Percentiles rank a stretch among this genome's conserved stretches.
Evolutionary conservation across 2,888 invertebrate species (phyloP).

Genomic region (Cybosia mesomella): DNA sequence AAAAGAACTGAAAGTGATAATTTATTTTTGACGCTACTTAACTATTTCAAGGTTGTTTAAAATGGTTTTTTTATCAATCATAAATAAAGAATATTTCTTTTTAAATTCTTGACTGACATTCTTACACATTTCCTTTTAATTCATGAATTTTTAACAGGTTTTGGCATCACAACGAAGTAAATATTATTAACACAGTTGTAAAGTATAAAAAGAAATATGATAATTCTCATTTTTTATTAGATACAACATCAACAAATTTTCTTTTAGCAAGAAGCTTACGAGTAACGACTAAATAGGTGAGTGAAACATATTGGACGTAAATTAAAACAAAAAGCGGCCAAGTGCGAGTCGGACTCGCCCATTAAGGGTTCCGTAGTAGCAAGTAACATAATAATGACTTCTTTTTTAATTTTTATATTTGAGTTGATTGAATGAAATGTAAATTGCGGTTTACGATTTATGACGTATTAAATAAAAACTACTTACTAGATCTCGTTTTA

Average conservation of each 20-base stretch:
- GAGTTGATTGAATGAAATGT: no score
- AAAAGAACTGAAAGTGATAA: no score
- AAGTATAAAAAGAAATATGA: slow-evolving; percentile 20
- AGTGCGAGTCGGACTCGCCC: no score
- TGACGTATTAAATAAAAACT: no score
- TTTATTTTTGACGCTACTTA: background rate
- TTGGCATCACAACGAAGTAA: slow-evolving; percentile 39
- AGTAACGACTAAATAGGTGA: slow-evolving; percentile 20
- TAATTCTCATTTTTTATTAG: slow-evolving; percentile 19
- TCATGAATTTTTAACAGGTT: slow-evolving; percentile 29
- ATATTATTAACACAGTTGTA: slow-evolving; percentile 40
- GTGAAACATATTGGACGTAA: slow-evolving; percentile 23
- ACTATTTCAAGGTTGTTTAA: background rate
- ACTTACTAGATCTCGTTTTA: no score
- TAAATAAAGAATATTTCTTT: background rate
- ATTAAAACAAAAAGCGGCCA: background rate
- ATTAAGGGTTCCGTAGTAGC: no score
- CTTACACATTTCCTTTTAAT: slow-evolving; percentile 25
- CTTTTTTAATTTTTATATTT: no score
- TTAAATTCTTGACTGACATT: slow-evolving; percentile 17
- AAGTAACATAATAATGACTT: no score
- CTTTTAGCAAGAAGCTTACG: slow-evolving; percentile 22
- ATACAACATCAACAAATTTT: slow-evolving; percentile 37
- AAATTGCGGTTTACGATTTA: no score
- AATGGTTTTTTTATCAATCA: background rate